These are phyloP conservation scores for Cryptophagus acutangulus DNA, from an alignment of 2,888 invertebrate species.

Conservation along the genomic window DNA sequence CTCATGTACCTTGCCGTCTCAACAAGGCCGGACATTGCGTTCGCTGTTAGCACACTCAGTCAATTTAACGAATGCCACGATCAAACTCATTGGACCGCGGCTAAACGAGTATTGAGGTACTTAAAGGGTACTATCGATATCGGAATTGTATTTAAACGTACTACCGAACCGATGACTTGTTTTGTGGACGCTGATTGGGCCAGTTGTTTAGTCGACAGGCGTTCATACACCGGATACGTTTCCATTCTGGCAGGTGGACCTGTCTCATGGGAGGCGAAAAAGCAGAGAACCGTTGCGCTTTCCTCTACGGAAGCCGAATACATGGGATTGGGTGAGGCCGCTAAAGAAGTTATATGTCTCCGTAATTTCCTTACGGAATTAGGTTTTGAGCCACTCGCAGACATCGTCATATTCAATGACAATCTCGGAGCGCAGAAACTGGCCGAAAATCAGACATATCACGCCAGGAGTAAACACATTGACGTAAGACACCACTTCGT, in stretches of 20 bases:
- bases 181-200: conserved; percentile 32
- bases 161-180: conserved; percentile 19
- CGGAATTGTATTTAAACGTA: conserved; percentile 21
- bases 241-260: too few species aligned
- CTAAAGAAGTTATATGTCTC: conserved; percentile 27
- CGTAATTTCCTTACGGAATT: too few species aligned
- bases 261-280: conserved; percentile 16
- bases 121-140: conserved; percentile 17
- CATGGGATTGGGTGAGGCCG: conserved; percentile 21
- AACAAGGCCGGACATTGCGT: conserved; percentile 17
- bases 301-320: conserved; percentile 25
- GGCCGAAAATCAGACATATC: conserved; percentile 10
- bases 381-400: neutral
- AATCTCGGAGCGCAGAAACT: conserved; percentile 16
- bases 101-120: conserved; percentile 33
- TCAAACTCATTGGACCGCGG: conserved; percentile 27
- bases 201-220: conserved; percentile 15
- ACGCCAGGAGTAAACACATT: conserved; percentile 17
- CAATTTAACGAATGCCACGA: conserved; percentile 17
- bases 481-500: conserved; percentile 14
- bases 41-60: conserved; percentile 16
- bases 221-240: too few species aligned
- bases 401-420: conserved; percentile 13
- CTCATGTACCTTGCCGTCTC: conserved; percentile 16
- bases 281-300: conserved; percentile 23